phyloP scores from a whole-genome alignment of 1,140 invertebrate genomes.

The Mamestra configurata region DNA sequence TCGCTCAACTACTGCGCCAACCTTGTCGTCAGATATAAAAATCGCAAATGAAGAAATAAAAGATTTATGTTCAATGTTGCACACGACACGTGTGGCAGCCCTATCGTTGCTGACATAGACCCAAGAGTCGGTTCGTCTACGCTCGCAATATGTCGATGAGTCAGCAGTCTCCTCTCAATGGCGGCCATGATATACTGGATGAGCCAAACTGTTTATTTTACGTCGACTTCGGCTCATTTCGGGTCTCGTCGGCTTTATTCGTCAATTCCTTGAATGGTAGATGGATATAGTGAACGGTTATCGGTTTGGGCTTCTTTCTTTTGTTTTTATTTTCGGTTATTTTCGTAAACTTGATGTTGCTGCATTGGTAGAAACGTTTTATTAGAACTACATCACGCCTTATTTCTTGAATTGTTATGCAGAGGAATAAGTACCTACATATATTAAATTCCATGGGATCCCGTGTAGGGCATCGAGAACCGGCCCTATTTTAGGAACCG shows the following conservation, averaged over 20 bases:
- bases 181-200: neutral
- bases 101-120: too few relatives aligned
- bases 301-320: neutral
- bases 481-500: too few relatives aligned
- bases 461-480: too few relatives aligned
- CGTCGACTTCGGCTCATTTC: conserved; percentile 1
- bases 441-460: too few relatives aligned
- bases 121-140: neutral
- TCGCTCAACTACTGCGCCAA: too few relatives aligned
- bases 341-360: neutral
- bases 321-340: neutral
- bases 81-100: too few relatives aligned
- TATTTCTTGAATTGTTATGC: too few relatives aligned
- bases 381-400: too few relatives aligned
- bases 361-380: neutral
- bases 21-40: too few relatives aligned
- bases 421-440: too few relatives aligned
- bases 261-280: neutral
- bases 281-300: conserved; percentile 8
- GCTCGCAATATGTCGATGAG: neutral
- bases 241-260: conserved; percentile 14
- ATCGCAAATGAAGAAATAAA: too few relatives aligned
- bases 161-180: conserved; percentile 1
- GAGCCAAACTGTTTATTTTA: conserved; percentile 33
- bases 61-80: too few relatives aligned